Evolutionary conservation across 2,888 invertebrate species (phyloP), one percentile per base, ranked within the genome.

Genomic region (Hemistola chrysoprasaria): DNA sequence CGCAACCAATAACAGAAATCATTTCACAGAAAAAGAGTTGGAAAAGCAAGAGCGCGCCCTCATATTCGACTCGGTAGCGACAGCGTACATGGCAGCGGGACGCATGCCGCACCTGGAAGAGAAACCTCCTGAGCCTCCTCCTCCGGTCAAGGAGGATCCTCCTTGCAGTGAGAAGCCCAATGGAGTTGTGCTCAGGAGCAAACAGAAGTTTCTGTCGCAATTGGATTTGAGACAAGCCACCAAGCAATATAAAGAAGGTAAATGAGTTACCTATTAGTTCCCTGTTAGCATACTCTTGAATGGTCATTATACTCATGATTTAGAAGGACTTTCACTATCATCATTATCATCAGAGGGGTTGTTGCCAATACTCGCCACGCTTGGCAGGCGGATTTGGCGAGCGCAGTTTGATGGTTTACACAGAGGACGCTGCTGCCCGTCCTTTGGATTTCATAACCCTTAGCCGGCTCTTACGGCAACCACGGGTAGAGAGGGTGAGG

Each of bases 31-130:
- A 44, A 83, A 91, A 60, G 91, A 93, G 65, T 69, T 93, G 33
- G 87, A 89, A 26, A 91, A 91, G 46, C 84, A 92, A 64, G 93
- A 93, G 56, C 90, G 90, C 40, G 84, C 91, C 27, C 64, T 90
- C 22, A 79, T 68, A 50, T 62, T 78, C 26, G 91, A 91, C 50
- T 82, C 89, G 0, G 86, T 91, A 40, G 89, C 90, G 1, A 81
- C 87, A n/a, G 90, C 89, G 0, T 82, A 80, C 52, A 77, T 86
- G 22, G 65, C 84, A 8, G 79, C 73, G 4, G 3, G 4, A 4
- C 16, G 16, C 16, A 2, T 16, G 4, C 3, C 2, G 4, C 16
- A 16, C 4, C 2, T 16, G 4, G 16, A 16, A 16, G 16, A 16
- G 4, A 1, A 82, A 84, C 0, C 61, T 79, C 4, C 53, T 84